Base-by-base conservation (phyloP, 2,113 vertebrate species). In the Corythaeola cristata region DNA sequence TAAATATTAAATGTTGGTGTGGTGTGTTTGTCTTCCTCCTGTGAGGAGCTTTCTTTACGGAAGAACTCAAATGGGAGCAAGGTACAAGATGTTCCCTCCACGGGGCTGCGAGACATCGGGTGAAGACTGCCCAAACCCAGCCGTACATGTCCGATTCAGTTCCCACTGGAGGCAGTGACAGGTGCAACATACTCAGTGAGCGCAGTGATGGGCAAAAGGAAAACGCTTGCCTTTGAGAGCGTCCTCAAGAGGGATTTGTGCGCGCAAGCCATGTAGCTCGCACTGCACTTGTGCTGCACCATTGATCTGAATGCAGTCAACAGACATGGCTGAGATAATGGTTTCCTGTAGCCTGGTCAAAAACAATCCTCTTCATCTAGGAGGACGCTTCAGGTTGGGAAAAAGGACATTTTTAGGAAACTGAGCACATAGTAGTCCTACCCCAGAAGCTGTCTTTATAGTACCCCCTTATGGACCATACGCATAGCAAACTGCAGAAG, bases 251-350 rank as follows among this genome's bases (percentile, higher is more conserved):
- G 73, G 39, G 30, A 16, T 21, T 14, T 72, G 68, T 73, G 72
- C 0, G 3, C 1, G 0, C 17, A 45, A 32, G 68, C 58, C 0
- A 0, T 17, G 60, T 63, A 71, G 71, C 12, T 64, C 1, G 0
- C 26, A 0, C 58, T 6, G 52, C 24, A 2, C 1, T 2, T 26
- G 71, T 67, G 87, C 76, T 72, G 86, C 86, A 60, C 71, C 58
- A 0, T 15, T 72, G 44, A 64, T 24, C 53, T 37, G n/a, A 88
- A n/a, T 1, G 3, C 3, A 49, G 52, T 13, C 78, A 52, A 5
- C 56, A 50, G 74, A 23, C 15, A 2, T 5, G 28, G 44, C 49
- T 72, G 32, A 92, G 44, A 64, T 22, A 47, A 68, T 28, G 41
- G 15, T 14, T 88, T 79, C 62, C 69, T 82, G 62, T 60, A 90